Evolutionary conservation across 2,797 vertebrate species (phyloP).

Genomic region (Artibeus jamaicensis): DNA sequence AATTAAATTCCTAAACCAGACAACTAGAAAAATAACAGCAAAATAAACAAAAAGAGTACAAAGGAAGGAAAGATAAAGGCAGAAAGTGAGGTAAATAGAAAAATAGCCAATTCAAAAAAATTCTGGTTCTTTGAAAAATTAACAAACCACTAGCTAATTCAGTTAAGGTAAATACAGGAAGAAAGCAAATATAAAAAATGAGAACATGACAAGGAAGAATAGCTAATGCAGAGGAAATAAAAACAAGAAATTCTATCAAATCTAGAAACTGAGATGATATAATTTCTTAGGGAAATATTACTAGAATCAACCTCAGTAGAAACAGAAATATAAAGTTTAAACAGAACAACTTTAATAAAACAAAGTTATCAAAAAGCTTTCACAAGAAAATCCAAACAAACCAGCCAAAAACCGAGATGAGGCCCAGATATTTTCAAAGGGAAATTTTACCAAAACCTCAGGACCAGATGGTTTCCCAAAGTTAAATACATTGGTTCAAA

Average conservation of each 20-base stretch:
- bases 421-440: neutral
- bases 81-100: neutral
- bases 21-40: neutral
- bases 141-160: neutral
- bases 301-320: neutral
- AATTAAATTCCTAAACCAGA: conserved; percentile 15
- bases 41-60: neutral
- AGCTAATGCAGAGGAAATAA: neutral
- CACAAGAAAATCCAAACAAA: neutral
- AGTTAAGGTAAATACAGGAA: neutral
- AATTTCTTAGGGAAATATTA: neutral
- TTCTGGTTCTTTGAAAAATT: neutral
- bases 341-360: neutral
- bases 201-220: neutral
- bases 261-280: neutral
- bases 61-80: neutral
- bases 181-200: neutral
- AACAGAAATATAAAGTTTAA: neutral
- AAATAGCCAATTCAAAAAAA: neutral
- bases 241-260: neutral
- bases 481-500: neutral
- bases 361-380: neutral
- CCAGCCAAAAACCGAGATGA: neutral
- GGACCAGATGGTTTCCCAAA: neutral
- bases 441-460: neutral